These are phyloP conservation scores for Dichetophora obliterata DNA, from an alignment of 2,888 invertebrate genomes.

Conservation along the genomic window DNA sequence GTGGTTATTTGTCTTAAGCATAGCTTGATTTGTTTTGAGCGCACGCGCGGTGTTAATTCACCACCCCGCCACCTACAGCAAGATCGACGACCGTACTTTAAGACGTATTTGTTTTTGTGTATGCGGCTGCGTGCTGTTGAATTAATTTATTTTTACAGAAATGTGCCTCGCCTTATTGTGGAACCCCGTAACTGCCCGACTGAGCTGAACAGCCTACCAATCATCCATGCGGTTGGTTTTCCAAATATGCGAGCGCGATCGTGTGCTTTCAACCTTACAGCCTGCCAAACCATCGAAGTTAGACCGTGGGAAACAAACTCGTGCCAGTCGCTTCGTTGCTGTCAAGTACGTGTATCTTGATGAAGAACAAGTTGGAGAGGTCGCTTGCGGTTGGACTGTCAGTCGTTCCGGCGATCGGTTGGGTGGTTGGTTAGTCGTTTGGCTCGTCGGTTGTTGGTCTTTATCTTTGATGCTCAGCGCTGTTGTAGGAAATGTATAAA, in stretches of 20 bases:
- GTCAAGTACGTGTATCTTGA: conserved; percentile 67
- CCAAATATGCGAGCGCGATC: conserved; percentile 53
- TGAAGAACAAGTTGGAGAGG: conserved; percentile 60
- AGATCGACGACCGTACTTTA: conserved; percentile 43
- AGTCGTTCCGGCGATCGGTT: conserved; percentile 17
- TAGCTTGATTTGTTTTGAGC: conserved; percentile 58
- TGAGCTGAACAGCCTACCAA: conserved; percentile 28
- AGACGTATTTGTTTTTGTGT: conserved; percentile 37
- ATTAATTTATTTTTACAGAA: conserved; percentile 65
- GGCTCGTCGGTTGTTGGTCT: conserved; percentile 43
- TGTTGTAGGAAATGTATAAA: conserved; percentile 26
- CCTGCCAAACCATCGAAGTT: conserved; percentile 55
- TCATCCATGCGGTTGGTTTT: conserved; percentile 44
- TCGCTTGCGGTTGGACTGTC: conserved; percentile 41
- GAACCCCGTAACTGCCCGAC: conserved; percentile 19
- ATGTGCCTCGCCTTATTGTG: conserved; percentile 38
- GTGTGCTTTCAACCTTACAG: conserved; percentile 62
- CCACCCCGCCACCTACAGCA: conserved; percentile 42
- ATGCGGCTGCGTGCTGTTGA: conserved; percentile 63
- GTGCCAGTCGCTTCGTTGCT: conserved; percentile 69
- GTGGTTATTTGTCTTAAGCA: conserved; percentile 28
- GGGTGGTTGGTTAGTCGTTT: neutral
- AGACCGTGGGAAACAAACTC: conserved; percentile 70
- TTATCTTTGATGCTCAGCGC: conserved; percentile 39
- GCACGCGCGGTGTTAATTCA: conserved; percentile 60